phyloP scores from a whole-genome alignment of 1,140 invertebrate species.

The Eriocheir sinensis region DNA sequence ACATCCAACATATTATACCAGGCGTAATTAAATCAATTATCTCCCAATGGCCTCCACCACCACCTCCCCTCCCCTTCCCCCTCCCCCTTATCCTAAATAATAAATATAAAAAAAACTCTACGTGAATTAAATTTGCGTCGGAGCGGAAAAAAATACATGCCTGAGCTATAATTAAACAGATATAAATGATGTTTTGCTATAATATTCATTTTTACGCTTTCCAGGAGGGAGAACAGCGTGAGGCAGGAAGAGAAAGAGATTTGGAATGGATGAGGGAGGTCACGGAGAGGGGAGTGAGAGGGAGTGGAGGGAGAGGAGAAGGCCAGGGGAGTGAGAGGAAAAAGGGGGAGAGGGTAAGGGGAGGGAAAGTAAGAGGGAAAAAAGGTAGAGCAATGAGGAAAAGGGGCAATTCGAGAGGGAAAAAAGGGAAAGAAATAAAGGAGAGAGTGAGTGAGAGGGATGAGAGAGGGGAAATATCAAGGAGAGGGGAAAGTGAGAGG shows the following conservation, averaged over 20 bases:
- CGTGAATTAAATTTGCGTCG: background rate
- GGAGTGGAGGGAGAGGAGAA: background rate
- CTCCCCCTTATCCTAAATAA: too few relatives aligned
- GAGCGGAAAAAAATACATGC: background rate
- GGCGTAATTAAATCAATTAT: slow-evolving; percentile 1
- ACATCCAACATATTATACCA: background rate
- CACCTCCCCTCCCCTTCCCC: too few relatives aligned
- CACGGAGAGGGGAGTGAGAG: background rate
- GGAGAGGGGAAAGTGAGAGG: too few relatives aligned
- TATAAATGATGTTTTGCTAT: slow-evolving; percentile 27
- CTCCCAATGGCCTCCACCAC: background rate
- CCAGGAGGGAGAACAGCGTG: background rate
- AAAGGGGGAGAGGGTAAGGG: background rate
- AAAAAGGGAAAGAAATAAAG: too few relatives aligned
- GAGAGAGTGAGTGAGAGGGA: too few relatives aligned
- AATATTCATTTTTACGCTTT: too few relatives aligned
- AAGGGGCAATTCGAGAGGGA: too few relatives aligned
- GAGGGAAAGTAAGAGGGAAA: background rate
- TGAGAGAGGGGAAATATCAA: too few relatives aligned
- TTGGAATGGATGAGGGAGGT: background rate
- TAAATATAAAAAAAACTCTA: too few relatives aligned
- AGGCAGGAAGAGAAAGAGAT: background rate
- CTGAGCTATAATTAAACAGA: background rate
- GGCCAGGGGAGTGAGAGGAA: background rate
- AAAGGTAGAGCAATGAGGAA: background rate